Conservation (phyloP, 2,113 vertebrate genomes). For the Semicossyphus pulcher region DNA sequence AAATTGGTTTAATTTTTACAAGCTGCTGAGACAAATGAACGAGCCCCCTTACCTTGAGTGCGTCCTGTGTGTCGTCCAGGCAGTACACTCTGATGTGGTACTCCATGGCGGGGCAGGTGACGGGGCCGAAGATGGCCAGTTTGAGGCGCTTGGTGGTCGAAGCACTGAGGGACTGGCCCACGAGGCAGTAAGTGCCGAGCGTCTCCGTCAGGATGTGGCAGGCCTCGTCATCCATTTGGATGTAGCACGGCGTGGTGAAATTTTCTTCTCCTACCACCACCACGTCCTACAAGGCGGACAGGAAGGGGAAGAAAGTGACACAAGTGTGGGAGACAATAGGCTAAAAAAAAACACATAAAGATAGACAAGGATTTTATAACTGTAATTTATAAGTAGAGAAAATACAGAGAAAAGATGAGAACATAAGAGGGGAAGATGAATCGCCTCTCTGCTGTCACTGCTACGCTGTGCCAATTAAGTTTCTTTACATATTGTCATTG, state of each 20-base stretch:
- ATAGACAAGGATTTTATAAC: not conserved
- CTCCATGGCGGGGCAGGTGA: conserved; percentile 92
- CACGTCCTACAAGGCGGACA: conserved; percentile 85
- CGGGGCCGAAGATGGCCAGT: conserved; percentile 93
- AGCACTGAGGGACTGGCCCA: conserved; percentile 92
- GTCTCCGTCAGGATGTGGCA: conserved; percentile 98
- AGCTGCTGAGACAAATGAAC: conserved; percentile 15
- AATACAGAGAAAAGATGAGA: not conserved
- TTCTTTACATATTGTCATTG: not conserved
- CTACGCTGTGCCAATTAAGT: not conserved
- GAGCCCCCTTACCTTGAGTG: conserved; percentile 91
- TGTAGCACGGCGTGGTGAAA: conserved; percentile 96
- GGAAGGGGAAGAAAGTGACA: not conserved
- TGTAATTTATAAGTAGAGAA: not conserved
- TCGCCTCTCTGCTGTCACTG: not conserved
- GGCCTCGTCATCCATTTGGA: conserved; percentile 94
- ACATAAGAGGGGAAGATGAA: not conserved
- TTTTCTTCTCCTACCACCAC: conserved; percentile 96
- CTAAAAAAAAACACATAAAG: not conserved
- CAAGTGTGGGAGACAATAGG: not conserved
- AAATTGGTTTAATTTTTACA: conserved; percentile 7
- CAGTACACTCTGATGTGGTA: conserved; percentile 97
- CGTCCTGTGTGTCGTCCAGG: conserved; percentile 94
- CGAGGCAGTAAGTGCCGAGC: conserved; percentile 91
- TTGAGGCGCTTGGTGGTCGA: conserved; percentile 95